Evolutionary conservation across 2,888 invertebrate species (phyloP).

Genomic region (Lasioglossum leucozonium): DNA sequence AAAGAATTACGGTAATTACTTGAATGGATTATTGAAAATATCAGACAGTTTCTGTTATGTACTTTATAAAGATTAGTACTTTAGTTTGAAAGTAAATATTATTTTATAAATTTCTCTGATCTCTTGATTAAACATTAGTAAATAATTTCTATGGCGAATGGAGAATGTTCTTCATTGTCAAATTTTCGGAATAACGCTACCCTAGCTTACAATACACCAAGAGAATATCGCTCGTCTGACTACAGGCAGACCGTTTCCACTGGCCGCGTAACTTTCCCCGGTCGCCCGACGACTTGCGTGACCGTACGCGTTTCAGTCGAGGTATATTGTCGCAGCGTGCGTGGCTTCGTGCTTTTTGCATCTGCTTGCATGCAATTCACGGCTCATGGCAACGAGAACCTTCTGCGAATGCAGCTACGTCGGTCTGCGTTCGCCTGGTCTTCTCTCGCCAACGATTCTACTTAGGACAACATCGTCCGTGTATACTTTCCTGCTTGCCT

Average conservation of each 20-base stretch:
- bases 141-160: not conserved
- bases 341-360: constrained; percentile 48
- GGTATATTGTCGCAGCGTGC: constrained; percentile 1
- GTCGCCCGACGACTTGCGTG: constrained; percentile 1
- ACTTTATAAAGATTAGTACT: no score
- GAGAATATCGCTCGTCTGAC: not conserved
- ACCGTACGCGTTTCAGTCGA: not conserved
- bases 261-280: not conserved
- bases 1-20: no score
- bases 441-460: constrained; percentile 32
- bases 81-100: no score
- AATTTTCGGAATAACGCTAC: not conserved
- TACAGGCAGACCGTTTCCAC: not conserved
- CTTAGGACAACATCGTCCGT: constrained; percentile 30
- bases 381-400: constrained; percentile 26
- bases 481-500: constrained; percentile 19
- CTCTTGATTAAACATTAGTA: not conserved
- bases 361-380: constrained; percentile 43
- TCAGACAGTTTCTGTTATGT: no score
- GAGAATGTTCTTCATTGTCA: not conserved
- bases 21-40: no score
- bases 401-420: constrained; percentile 53
- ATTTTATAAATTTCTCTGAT: not conserved
- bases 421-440: not conserved
- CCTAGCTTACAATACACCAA: not conserved